Conservation (phyloP, 2,113 vertebrate species). For the Macroglossus sobrinus region DNA sequence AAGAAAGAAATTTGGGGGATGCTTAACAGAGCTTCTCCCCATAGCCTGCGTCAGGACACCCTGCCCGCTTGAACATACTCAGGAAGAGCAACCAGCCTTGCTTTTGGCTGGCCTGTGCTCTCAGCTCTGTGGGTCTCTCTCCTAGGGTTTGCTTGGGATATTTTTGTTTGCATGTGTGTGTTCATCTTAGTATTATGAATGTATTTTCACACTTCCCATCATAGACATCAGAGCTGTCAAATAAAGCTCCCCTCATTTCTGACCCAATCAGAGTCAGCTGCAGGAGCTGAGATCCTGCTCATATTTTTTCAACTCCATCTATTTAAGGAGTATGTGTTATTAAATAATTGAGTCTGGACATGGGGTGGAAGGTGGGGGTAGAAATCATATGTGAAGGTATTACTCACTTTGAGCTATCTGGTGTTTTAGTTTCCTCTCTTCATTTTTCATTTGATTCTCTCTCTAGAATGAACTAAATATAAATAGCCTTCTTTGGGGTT, state of each 20-base stretch:
- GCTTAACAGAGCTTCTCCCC: not conserved
- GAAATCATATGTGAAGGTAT: not conserved
- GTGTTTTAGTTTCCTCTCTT: not conserved
- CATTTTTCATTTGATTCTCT: not conserved
- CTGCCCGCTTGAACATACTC: not conserved
- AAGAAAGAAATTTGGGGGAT: slow-evolving; percentile 31
- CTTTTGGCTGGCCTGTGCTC: not conserved
- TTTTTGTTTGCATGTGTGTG: not conserved
- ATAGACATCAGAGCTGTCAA: not conserved
- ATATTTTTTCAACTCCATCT: not conserved
- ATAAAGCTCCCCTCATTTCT: not conserved
- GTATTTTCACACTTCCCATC: not conserved
- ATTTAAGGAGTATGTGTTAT: not conserved
- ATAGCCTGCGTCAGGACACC: not conserved
- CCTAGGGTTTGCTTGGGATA: not conserved
- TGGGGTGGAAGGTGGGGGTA: not conserved
- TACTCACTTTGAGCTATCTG: not conserved
- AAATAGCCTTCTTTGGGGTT: slow-evolving; percentile 10
- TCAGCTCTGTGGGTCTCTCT: not conserved
- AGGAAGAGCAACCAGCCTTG: not conserved
- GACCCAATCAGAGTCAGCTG: not conserved
- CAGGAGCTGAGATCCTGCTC: not conserved
- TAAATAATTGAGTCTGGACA: not conserved
- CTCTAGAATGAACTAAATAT: not conserved
- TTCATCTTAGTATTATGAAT: slow-evolving; percentile 11